Evolutionary conservation across 2,113 vertebrate species (phyloP).

Genomic region (Chloebia gouldiae): DNA sequence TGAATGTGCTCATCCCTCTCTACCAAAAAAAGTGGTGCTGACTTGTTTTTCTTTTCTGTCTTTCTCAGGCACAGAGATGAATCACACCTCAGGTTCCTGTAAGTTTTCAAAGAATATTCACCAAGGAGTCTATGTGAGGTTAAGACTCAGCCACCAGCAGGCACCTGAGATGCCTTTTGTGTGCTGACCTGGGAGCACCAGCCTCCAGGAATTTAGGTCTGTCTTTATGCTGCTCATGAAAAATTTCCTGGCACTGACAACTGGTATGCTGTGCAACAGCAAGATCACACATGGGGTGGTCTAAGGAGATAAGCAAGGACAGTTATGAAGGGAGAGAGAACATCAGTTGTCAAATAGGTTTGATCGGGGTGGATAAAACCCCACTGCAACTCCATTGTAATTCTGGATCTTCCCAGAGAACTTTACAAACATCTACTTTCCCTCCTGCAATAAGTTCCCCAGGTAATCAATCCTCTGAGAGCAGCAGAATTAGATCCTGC

Average conservation of each 20-base stretch:
- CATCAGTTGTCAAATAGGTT: neutral
- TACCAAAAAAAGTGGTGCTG: neutral
- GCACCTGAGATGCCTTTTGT: neutral
- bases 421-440: neutral
- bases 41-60: neutral
- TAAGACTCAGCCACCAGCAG: neutral
- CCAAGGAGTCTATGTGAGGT: fast-evolving
- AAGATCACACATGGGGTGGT: neutral
- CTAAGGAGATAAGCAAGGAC: neutral
- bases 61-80: neutral
- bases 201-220: neutral
- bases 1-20: neutral
- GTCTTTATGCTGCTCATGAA: neutral
- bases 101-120: neutral
- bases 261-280: neutral
- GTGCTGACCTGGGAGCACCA: neutral
- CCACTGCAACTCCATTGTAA: neutral
- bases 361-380: fast-evolving
- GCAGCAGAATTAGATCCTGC: fast-evolving
- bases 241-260: neutral
- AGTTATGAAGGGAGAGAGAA: neutral
- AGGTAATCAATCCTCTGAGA: neutral
- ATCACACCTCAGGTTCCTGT: neutral
- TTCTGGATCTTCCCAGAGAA: neutral
- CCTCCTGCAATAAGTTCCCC: neutral